Base-by-base conservation (phyloP, 2,113 vertebrate species). In the Vireo altiloquus region DNA sequence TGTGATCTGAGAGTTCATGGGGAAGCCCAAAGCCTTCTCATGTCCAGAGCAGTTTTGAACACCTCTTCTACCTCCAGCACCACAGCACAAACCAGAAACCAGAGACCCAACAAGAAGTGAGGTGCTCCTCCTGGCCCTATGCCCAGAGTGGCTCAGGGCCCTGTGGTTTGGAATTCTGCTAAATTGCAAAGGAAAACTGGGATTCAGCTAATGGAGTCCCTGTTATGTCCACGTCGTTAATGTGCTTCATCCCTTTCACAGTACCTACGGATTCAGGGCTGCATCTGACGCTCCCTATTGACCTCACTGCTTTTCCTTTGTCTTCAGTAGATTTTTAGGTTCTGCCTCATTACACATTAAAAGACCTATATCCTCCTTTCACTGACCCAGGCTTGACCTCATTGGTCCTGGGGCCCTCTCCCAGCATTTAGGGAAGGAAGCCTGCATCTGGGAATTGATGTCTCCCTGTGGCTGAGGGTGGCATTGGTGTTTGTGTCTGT, bases 311-410 rank as follows among this genome's bases (percentile, higher is more conserved):
- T 89, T 87, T 70, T 82, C 21, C 47, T 92, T 78, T 89, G 31
- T 77, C 46, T 83, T 70, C 47, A 47, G 82, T 31, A 89, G 50
- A 81, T 91, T 94, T 95, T 88, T 54, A 91, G 15, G 42, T 95
- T 91, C 87, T 91, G 90, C 59, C 12, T 94, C 91, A 90, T 71
- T 89, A 47, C 84, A 82, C 89, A 53, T 75, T 82, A 61, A 87
- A 91, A 91, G 80, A 49, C 28, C 23, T 85, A 37, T 76, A 95
- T 72, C 78, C 78, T 92, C 78, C 71, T 96, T 92, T 92, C 63
- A 37, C 30, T 92, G 82, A 92, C 90, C 79, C 79, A 72, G 77
- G 47, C 33, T 70, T 93, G 93, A 87, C 90, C 79, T 94, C 60
- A 19, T 63, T 92, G 77, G 28, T 74, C 24, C 88, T 78, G 79